phyloP scores from a whole-genome alignment of 2,888 invertebrate genomes.

The Drosophila aldrichi region DNA sequence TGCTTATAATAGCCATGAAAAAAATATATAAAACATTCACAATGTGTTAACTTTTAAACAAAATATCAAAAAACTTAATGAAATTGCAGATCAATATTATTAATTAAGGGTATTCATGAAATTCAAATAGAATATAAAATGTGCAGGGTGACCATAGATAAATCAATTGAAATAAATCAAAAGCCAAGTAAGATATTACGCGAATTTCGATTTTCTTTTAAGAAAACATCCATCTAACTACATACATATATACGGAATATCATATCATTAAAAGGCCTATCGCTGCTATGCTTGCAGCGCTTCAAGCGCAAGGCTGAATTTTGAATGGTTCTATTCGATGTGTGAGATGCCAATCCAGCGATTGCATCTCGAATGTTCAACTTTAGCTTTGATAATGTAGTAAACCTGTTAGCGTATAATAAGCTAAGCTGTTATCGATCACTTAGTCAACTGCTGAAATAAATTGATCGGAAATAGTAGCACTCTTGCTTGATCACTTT shows the following conservation, averaged over 20 bases:
- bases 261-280: background rate
- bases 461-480: background rate
- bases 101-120: background rate
- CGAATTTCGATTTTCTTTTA: background rate
- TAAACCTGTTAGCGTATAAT: too few species aligned
- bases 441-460: background rate
- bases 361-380: too few species aligned
- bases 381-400: too few species aligned
- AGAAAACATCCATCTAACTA: background rate
- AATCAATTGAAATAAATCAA: background rate
- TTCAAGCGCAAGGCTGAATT: background rate
- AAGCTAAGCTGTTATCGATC: background rate
- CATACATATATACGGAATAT: background rate
- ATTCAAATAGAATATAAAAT: background rate
- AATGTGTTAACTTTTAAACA: background rate
- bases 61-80: conserved; percentile 3
- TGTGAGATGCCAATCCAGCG: background rate
- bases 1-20: background rate
- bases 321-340: background rate
- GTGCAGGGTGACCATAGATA: background rate
- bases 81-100: conserved; percentile 3
- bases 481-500: background rate
- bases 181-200: background rate
- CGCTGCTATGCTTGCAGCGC: background rate
- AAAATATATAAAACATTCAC: background rate